A percentile compares a stretch with the other conserved stretches of the same genome.
These are phyloP conservation scores for Ormyrus labotus DNA, from an alignment of 2,888 invertebrate species.

Conservation along the genomic window DNA sequence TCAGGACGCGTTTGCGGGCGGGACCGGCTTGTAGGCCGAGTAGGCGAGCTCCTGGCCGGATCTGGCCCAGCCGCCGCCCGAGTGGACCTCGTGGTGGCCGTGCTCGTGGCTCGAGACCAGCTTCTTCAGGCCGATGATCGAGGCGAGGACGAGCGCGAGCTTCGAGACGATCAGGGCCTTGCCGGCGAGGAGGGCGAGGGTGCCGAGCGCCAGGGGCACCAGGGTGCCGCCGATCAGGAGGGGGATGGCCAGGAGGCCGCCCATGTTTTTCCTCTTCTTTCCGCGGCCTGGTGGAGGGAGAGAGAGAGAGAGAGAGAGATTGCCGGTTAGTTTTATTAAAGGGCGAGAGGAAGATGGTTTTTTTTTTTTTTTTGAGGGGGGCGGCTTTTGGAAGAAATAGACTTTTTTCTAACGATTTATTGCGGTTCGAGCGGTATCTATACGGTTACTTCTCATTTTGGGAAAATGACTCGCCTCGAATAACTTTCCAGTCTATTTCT, in stretches of 20 bases:
- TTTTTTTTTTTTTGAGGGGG: too few relatives aligned
- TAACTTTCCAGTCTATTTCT: too few relatives aligned
- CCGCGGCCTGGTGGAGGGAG: constrained; percentile 76
- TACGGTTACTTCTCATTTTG: not conserved
- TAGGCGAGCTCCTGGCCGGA: constrained; percentile 82
- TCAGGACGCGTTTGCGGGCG: constrained; percentile 30
- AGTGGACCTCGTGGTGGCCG: constrained; percentile 81
- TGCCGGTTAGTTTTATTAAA: too few relatives aligned
- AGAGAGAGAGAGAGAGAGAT: too few relatives aligned
- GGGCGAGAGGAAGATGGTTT: too few relatives aligned
- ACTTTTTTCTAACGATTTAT: too few relatives aligned
- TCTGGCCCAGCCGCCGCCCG: constrained; percentile 85
- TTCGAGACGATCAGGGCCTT: constrained; percentile 92
- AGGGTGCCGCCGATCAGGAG: constrained; percentile 88
- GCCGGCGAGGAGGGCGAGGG: constrained; percentile 88
- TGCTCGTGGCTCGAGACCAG: constrained; percentile 82
- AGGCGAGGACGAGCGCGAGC: constrained; percentile 87
- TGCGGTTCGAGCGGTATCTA: not conserved
- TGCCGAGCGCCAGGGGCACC: constrained; percentile 89
- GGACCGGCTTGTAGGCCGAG: constrained; percentile 78
- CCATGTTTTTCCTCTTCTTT: constrained; percentile 84
- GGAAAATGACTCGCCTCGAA: too few relatives aligned
- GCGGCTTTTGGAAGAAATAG: too few relatives aligned
- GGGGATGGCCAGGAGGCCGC: constrained; percentile 86
- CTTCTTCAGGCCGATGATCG: constrained; percentile 91